phyloP scores from a whole-genome alignment of 2,797 vertebrate species.

The Ceyx erithaca region DNA sequence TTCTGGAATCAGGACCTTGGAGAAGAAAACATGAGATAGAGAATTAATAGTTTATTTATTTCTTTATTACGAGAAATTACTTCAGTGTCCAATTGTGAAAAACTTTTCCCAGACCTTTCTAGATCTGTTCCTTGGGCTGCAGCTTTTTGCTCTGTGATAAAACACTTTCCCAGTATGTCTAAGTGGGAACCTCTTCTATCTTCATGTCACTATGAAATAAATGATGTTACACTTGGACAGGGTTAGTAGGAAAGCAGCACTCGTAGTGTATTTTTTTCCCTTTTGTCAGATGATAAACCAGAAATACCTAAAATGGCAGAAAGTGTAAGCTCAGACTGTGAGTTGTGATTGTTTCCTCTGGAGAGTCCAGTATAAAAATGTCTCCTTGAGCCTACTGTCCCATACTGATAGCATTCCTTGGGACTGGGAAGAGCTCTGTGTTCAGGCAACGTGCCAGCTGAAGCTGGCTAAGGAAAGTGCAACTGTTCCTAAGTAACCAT shows the following conservation, averaged over 20 bases:
- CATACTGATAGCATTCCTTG: background rate
- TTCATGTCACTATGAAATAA: conserved; percentile 28
- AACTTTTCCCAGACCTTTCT: background rate
- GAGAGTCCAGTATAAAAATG: background rate
- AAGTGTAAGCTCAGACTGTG: background rate
- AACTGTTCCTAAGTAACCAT: background rate
- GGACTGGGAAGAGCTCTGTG: background rate
- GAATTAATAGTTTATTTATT: background rate
- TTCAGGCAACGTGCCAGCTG: background rate
- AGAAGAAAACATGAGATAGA: background rate
- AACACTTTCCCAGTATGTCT: conserved; percentile 8
- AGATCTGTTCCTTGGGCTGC: background rate
- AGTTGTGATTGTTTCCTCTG: background rate
- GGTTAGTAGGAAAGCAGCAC: background rate
- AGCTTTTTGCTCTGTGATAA: conserved; percentile 3
- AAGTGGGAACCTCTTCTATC: conserved; percentile 19
- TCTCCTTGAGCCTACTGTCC: background rate
- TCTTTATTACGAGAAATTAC: background rate
- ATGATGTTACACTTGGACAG: conserved; percentile 41
- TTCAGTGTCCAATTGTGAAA: background rate
- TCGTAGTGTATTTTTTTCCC: background rate
- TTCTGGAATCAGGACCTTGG: background rate
- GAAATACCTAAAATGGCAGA: background rate
- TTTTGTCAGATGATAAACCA: conserved; percentile 23
- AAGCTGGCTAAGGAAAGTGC: background rate